Evolutionary conservation across 2,888 invertebrate species (phyloP), one percentile per base, ranked within the genome.

Genomic region (Agrochola macilenta): DNA sequence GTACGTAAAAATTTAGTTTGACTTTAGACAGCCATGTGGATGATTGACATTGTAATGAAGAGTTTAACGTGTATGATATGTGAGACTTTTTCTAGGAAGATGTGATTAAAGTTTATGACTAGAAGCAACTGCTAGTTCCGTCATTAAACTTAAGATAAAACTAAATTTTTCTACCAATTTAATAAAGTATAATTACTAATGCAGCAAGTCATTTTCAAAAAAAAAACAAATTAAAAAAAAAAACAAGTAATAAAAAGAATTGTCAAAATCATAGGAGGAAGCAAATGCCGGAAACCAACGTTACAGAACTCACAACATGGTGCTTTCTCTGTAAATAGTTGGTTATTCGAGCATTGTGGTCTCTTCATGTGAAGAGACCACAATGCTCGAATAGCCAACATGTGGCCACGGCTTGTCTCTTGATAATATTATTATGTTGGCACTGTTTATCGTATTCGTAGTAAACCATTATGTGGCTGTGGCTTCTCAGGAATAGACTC

Each of bases 331-430:
- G 17, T 9, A 39, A 0, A 26, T 26, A 26, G 35, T 26, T 12
- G 23, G 7, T 23, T 35, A 73, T 49, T 17, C 17, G 5, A 60
- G 8, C 35, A 74, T 60, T 74, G 60, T 60, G 74, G 60, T 49
- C 26, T 30, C 3, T 74, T 74, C 23, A 3, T 20, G 12, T 23
- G 26, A 8, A 17, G 68, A 49, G 12, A 35, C n/a, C n/a, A n/a
- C n/a, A n/a, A n/a, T n/a, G n/a, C n/a, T n/a, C n/a, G n/a, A n/a
- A n/a, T n/a, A n/a, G n/a, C n/a, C n/a, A n/a, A n/a, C 0, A 12
- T 35, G 46, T 66, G 46, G 46, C 12, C 9, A 49, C 30, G 12
- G 20, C n/a, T 66, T n/a, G n/a, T n/a, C 68, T 68, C 49, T 68
- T 23, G 35, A 23, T 72, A 14, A 14, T 57, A 46, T 30, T 30